Percentiles rank a stretch among this genome's conserved stretches.
Evolutionary conservation across 1,140 invertebrate species (phyloP).

Genomic region (Brachystomella parvula): DNA sequence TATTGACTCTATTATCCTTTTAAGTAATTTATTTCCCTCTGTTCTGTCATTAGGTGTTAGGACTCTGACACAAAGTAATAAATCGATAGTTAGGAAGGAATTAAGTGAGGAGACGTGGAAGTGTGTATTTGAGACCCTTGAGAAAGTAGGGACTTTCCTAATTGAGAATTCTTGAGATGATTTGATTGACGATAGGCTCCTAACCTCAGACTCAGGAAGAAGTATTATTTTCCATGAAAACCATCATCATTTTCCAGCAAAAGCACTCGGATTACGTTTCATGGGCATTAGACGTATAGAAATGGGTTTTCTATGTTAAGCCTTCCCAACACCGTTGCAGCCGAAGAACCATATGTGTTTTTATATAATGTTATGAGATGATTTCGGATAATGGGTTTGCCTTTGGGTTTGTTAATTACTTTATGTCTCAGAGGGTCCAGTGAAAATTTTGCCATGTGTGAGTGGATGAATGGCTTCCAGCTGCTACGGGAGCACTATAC

Average conservation of each 20-base stretch:
- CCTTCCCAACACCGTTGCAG: background rate
- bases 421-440: background rate
- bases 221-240: too few species aligned
- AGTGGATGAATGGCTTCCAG: background rate
- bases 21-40: too few species aligned
- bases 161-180: too few species aligned
- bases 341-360: conserved; percentile 6
- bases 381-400: conserved; percentile 10
- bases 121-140: too few species aligned
- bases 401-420: conserved; percentile 7
- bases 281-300: background rate
- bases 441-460: conserved; percentile 10
- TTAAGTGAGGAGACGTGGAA: too few species aligned
- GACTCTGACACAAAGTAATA: too few species aligned
- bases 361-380: conserved; percentile 1
- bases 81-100: too few species aligned
- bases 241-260: background rate
- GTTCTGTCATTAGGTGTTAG: too few species aligned
- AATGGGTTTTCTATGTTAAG: background rate
- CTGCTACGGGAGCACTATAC: background rate
- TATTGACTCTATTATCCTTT: too few species aligned
- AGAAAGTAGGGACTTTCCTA: too few species aligned
- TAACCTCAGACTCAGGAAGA: too few species aligned
- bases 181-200: too few species aligned
- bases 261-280: background rate